These are phyloP conservation scores for Hycleus cichorii DNA, from an alignment of 1,140 invertebrate genomes.

Conservation along the genomic window DNA sequence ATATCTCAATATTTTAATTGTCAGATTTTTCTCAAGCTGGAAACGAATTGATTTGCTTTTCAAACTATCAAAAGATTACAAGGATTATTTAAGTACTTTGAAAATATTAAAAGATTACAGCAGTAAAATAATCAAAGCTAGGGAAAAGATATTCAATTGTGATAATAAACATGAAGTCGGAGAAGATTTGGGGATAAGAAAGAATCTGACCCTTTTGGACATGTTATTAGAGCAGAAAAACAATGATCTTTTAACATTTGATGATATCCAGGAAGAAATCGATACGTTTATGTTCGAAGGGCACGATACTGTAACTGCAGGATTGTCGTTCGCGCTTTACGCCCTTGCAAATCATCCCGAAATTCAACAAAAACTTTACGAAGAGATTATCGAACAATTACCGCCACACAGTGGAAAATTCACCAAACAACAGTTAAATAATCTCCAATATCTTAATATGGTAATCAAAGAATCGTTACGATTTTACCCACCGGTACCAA, in stretches of 20 bases:
- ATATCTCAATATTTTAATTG: conserved; percentile 19
- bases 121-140: conserved; percentile 5
- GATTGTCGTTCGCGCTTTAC: conserved; percentile 51
- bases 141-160: neutral
- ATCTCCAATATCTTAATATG: conserved; percentile 57
- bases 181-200: conserved; percentile 4
- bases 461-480: conserved; percentile 56
- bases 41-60: conserved; percentile 17
- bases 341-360: conserved; percentile 52
- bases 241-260: conserved; percentile 33
- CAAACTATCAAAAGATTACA: conserved; percentile 3
- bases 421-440: conserved; percentile 47
- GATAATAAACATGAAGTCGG: neutral
- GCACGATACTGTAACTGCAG: conserved; percentile 66
- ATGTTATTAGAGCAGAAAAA: conserved; percentile 19
- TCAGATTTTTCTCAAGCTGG: conserved; percentile 16
- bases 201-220: conserved; percentile 19
- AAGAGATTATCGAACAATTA: conserved; percentile 50
- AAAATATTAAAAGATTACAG: conserved; percentile 16
- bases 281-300: conserved; percentile 74
- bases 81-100: conserved; percentile 6
- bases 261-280: conserved; percentile 72
- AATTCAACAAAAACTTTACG: conserved; percentile 52
- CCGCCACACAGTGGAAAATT: conserved; percentile 35
- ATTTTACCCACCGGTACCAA: conserved; percentile 58